These are phyloP conservation scores for Euphydryas editha DNA, from an alignment of 2,888 invertebrate species.

Conservation along the genomic window DNA sequence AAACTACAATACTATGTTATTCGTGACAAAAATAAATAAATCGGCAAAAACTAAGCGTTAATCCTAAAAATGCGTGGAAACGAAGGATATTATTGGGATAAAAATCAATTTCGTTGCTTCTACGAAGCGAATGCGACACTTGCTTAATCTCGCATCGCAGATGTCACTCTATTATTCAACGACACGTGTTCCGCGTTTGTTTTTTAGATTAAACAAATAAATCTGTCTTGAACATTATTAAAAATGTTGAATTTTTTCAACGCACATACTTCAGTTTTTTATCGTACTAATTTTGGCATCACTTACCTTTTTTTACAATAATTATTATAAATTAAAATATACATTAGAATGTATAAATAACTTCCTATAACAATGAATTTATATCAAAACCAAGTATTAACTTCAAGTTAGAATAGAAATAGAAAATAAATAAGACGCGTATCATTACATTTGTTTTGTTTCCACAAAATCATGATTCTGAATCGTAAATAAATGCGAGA, in stretches of 20 bases:
- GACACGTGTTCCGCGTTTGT: constrained; percentile 71
- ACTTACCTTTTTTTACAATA: too few species aligned
- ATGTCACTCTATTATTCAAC: constrained; percentile 66
- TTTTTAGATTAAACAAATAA: constrained; percentile 38
- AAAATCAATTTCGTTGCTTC: constrained; percentile 69
- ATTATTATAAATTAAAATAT: too few species aligned
- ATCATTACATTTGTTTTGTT: constrained; percentile 35
- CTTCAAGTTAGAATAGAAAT: not conserved
- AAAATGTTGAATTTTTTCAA: not conserved
- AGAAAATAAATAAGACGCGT: constrained; percentile 1
- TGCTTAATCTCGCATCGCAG: constrained; percentile 75
- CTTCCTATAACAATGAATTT: too few species aligned
- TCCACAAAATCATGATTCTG: constrained; percentile 37
- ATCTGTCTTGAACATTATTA: constrained; percentile 16
- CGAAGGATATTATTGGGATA: constrained; percentile 44
- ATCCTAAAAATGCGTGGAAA: constrained; percentile 67
- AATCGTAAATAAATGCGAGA: constrained; percentile 69
- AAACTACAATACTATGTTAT: constrained; percentile 11
- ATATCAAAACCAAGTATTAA: too few species aligned
- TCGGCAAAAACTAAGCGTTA: constrained; percentile 52
- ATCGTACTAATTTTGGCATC: too few species aligned
- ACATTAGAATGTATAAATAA: too few species aligned
- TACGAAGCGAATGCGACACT: constrained; percentile 72
- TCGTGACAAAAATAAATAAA: constrained; percentile 45
- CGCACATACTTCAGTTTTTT: not conserved